Percentiles rank a stretch among this genome's conserved stretches.
These are phyloP conservation scores for Mormyrops attenuatus DNA, from an alignment of 2,797 vertebrate species.

Conservation along the genomic window DNA sequence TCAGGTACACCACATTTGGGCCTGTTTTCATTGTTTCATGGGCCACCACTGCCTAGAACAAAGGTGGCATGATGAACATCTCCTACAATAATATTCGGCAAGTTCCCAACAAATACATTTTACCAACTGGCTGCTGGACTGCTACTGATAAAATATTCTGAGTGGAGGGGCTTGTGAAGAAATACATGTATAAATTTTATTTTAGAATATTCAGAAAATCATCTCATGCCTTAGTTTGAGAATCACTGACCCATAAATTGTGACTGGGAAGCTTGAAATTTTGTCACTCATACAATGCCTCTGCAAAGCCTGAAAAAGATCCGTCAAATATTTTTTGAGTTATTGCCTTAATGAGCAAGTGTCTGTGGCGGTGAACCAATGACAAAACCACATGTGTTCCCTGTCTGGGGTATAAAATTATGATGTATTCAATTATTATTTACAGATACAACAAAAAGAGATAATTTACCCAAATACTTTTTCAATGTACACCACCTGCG, in stretches of 20 bases:
- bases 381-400: neutral
- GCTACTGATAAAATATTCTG: neutral
- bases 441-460: neutral
- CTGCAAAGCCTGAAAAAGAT: neutral
- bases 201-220: neutral
- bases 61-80: neutral
- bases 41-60: neutral
- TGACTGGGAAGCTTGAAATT: neutral
- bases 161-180: neutral
- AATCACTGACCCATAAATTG: neutral
- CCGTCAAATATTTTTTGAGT: neutral
- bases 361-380: neutral
- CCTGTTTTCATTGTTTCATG: neutral
- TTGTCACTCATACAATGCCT: neutral
- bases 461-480: constrained; percentile 6
- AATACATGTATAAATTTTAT: neutral
- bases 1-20: neutral
- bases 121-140: neutral
- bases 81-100: neutral
- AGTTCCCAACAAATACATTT: neutral
- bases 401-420: neutral
- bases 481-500: neutral
- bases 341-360: neutral
- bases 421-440: neutral
- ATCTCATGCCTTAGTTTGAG: neutral